Conservation (phyloP, 2,888 invertebrate species). For the Itoplectis maculator region DNA sequence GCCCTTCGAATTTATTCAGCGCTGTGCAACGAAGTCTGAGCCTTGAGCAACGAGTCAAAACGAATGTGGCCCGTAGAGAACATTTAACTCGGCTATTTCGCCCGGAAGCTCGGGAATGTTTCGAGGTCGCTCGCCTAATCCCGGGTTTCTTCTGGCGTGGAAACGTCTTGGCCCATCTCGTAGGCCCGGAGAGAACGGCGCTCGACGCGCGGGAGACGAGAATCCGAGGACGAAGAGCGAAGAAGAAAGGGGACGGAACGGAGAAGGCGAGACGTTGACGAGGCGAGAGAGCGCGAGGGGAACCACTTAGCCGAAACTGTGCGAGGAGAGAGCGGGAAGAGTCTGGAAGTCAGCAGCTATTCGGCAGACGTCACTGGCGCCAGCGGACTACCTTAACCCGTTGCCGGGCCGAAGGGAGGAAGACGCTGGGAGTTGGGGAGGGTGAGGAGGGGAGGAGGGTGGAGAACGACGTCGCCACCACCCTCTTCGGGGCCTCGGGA, state of each 20-base stretch:
- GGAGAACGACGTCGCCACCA: slow-evolving; percentile 59
- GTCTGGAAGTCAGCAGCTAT: slow-evolving; percentile 82
- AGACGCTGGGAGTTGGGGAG: too few relatives aligned
- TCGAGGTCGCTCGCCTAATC: background rate
- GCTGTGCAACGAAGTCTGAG: background rate
- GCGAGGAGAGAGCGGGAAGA: slow-evolving; percentile 71
- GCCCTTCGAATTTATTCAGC: background rate
- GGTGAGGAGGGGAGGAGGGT: background rate
- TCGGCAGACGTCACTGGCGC: slow-evolving; percentile 83
- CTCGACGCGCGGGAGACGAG: slow-evolving; percentile 5
- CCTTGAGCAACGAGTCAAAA: too few relatives aligned
- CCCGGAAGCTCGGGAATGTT: background rate
- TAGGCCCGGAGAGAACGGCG: background rate
- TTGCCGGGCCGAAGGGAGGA: slow-evolving; percentile 50
- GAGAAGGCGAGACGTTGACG: slow-evolving; percentile 28
- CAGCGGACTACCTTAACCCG: slow-evolving; percentile 82
- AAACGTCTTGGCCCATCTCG: background rate
- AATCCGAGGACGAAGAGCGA: slow-evolving; percentile 20
- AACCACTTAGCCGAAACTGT: slow-evolving; percentile 70
- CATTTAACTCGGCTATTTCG: too few relatives aligned
- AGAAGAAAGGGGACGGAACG: background rate
- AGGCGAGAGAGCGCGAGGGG: slow-evolving; percentile 60
- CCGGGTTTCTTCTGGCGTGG: background rate
- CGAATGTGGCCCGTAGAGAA: too few relatives aligned
- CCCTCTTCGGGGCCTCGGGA: slow-evolving; percentile 63